Percentiles rank a stretch among this genome's conserved stretches.
Evolutionary conservation across 2,113 vertebrate species (phyloP).

Genomic region (Galbula dea): DNA sequence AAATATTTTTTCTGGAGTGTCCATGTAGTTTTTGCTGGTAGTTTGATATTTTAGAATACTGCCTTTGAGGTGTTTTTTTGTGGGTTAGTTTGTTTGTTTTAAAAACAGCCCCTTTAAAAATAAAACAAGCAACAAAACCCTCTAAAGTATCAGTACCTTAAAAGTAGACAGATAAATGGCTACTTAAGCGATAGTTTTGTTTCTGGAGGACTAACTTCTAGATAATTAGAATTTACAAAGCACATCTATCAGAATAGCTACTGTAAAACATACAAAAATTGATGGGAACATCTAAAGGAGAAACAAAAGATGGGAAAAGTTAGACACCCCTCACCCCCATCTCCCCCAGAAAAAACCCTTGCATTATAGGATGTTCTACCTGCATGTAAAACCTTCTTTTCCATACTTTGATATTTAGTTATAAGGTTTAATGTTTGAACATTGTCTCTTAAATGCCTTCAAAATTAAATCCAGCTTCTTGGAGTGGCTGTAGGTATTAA

Average conservation of each 20-base stretch:
- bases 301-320: neutral
- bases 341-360: rapidly evolving
- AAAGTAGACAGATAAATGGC: neutral
- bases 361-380: neutral
- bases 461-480: neutral
- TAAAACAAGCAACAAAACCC: neutral
- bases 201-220: neutral
- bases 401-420: neutral
- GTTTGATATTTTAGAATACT: neutral
- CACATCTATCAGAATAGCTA: neutral
- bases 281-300: neutral
- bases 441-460: neutral
- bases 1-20: neutral
- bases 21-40: neutral
- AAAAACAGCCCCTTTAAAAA: neutral
- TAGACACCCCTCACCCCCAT: rapidly evolving
- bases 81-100: neutral
- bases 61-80: neutral
- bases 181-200: neutral
- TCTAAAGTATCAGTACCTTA: neutral
- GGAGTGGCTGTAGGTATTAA: neutral
- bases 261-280: neutral
- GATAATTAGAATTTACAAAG: neutral
- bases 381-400: neutral
- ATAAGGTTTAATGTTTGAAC: neutral